Conservation (phyloP, 2,888 invertebrate species). For the Eupithecia inturbata region DNA sequence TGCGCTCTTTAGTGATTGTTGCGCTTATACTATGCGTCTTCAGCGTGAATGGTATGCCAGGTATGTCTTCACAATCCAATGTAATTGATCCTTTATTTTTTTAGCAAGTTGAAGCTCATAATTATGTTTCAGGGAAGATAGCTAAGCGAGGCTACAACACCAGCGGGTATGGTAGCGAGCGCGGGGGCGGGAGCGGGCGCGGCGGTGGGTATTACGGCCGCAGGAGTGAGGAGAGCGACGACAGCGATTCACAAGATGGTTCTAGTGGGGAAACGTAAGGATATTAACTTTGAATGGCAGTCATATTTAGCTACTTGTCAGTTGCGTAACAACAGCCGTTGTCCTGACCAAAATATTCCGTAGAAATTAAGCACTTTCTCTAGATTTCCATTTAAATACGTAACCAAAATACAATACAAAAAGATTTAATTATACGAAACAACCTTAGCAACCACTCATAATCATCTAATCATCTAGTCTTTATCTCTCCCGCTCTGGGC, state of each 20-base stretch:
- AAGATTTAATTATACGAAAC: too few relatives aligned
- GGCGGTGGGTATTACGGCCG: conserved; percentile 46
- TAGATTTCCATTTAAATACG: neutral
- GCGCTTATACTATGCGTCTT: conserved; percentile 38
- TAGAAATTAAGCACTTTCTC: neutral
- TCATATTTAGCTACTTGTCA: neutral
- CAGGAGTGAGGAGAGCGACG: conserved; percentile 60
- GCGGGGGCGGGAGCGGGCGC: conserved; percentile 42
- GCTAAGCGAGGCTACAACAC: conserved; percentile 59
- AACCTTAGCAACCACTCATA: too few relatives aligned
- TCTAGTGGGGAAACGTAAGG: conserved; percentile 50
- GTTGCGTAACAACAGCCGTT: neutral
- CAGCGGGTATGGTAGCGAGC: conserved; percentile 39
- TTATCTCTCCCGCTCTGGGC: too few relatives aligned
- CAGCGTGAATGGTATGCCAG: conserved; percentile 39
- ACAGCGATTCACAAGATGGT: conserved; percentile 56
- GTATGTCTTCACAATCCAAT: conserved; percentile 38
- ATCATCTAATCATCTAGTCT: too few relatives aligned
- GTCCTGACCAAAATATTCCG: neutral
- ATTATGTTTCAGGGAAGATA: conserved; percentile 45
- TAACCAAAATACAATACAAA: too few relatives aligned
- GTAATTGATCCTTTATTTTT: neutral
- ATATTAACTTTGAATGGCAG: neutral
- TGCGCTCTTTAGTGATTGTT: conserved; percentile 38
- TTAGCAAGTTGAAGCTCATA: neutral